Percentiles rank a stretch among this genome's conserved stretches.
phyloP scores from a whole-genome alignment of 2,797 vertebrate species.

The Gymnodraco acuticeps region DNA sequence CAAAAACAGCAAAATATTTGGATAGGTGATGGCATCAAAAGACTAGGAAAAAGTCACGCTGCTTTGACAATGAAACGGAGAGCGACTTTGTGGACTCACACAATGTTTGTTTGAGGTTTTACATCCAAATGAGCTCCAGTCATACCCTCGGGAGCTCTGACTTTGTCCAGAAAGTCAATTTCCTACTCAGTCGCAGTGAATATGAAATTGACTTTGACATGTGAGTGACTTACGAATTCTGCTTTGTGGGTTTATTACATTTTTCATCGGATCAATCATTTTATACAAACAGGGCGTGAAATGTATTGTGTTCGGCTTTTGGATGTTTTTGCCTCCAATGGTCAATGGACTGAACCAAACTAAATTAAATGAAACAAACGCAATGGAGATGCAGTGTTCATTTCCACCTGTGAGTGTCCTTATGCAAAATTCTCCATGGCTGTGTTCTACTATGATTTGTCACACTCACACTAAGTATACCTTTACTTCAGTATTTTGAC shows the following conservation, averaged over 20 bases:
- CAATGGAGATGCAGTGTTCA: neutral
- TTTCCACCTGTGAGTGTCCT: slow-evolving; percentile 25
- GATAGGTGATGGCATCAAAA: slow-evolving; percentile 39
- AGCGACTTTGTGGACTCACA: slow-evolving; percentile 59
- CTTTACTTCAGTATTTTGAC: no score
- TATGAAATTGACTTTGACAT: slow-evolving; percentile 71
- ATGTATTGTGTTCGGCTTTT: slow-evolving; percentile 17
- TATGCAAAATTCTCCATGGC: slow-evolving; percentile 28
- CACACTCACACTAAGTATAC: neutral
- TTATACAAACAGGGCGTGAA: slow-evolving; percentile 45
- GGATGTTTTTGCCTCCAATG: neutral
- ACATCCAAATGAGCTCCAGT: slow-evolving; percentile 70
- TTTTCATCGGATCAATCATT: slow-evolving; percentile 64
- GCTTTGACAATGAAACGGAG: slow-evolving; percentile 59
- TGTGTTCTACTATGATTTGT: slow-evolving; percentile 9
- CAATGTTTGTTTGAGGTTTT: slow-evolving; percentile 72
- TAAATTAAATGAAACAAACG: slow-evolving; percentile 36
- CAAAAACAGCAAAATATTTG: slow-evolving; percentile 38
- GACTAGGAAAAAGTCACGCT: slow-evolving; percentile 32
- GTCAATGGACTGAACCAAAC: slow-evolving; percentile 29
- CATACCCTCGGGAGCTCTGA: slow-evolving; percentile 50
- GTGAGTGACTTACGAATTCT: slow-evolving; percentile 52
- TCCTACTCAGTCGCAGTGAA: slow-evolving; percentile 51
- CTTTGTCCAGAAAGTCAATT: slow-evolving; percentile 73
- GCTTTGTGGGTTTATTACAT: slow-evolving; percentile 61